phyloP scores from a whole-genome alignment of 2,113 vertebrate genomes.

The Ammodytes marinus region DNA sequence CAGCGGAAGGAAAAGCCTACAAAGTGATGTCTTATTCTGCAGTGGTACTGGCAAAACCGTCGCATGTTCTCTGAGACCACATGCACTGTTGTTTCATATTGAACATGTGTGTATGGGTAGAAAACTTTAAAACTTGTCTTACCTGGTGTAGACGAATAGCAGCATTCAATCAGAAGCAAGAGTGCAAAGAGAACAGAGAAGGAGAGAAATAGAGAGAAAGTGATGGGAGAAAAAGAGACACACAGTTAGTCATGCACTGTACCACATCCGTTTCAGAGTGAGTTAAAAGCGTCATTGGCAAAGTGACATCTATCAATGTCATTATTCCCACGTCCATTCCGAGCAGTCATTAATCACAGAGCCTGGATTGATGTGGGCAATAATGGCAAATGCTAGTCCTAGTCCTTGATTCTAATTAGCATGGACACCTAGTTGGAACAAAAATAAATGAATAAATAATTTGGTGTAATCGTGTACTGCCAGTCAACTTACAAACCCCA shows the following conservation, averaged over 20 bases:
- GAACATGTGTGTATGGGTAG: neutral
- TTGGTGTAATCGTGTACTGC: slow-evolving; percentile 19
- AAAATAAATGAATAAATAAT: neutral
- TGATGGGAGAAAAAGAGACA: slow-evolving; percentile 35
- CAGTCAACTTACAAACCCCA: slow-evolving; percentile 39
- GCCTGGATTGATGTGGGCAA: slow-evolving; percentile 64
- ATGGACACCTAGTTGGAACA: slow-evolving; percentile 45
- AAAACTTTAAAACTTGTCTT: slow-evolving; percentile 52
- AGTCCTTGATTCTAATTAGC: slow-evolving; percentile 69
- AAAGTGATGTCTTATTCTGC: slow-evolving; percentile 18
- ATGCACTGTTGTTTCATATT: neutral
- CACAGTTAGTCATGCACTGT: slow-evolving; percentile 64
- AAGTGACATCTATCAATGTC: slow-evolving; percentile 79
- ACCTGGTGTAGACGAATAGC: slow-evolving; percentile 60
- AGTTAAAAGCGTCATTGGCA: slow-evolving; percentile 68
- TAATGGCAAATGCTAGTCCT: slow-evolving; percentile 53
- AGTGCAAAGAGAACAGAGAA: neutral
- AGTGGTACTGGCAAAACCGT: neutral
- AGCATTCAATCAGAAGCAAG: slow-evolving; percentile 20
- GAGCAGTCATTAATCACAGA: slow-evolving; percentile 75
- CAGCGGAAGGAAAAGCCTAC: slow-evolving; percentile 4
- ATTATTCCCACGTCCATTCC: slow-evolving; percentile 61
- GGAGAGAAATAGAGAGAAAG: slow-evolving; percentile 27
- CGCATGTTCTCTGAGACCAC: neutral
- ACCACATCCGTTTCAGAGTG: slow-evolving; percentile 59